A percentile compares a stretch with the other conserved stretches of the same genome.
Conservation (phyloP, 1,140 invertebrate genomes). For the Lordiphosa mommai region DNA sequence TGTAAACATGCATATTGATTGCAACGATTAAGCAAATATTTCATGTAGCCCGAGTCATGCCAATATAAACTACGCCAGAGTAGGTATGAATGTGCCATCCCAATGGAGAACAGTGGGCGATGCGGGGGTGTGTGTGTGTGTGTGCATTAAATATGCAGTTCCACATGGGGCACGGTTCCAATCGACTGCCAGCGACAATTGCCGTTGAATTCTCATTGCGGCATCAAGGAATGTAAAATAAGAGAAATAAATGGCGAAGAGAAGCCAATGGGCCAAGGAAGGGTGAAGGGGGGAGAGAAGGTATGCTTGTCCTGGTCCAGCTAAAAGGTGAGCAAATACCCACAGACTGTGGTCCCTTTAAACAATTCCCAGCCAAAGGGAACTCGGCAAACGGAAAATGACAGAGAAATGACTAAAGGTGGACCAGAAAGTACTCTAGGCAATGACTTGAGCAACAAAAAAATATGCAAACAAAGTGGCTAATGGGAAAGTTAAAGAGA, state of each 20-base stretch:
- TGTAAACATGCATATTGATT: constrained; percentile 36
- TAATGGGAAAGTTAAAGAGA: too few relatives aligned
- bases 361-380: too few relatives aligned
- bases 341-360: too few relatives aligned
- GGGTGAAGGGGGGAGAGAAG: too few relatives aligned
- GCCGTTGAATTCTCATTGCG: constrained; percentile 28
- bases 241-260: neutral
- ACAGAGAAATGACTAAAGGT: too few relatives aligned
- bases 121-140: neutral
- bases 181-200: constrained; percentile 29
- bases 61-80: neutral
- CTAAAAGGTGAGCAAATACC: too few relatives aligned
- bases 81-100: neutral
- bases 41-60: constrained; percentile 14
- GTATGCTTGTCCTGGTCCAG: too few relatives aligned
- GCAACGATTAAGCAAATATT: constrained; percentile 41
- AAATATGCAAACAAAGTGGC: too few relatives aligned
- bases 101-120: neutral
- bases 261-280: neutral
- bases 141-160: constrained; percentile 24
- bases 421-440: too few relatives aligned
- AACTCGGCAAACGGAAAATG: too few relatives aligned
- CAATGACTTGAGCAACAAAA: too few relatives aligned
- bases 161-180: constrained; percentile 22
- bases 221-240: constrained; percentile 13